Base-by-base conservation (phyloP, 2,888 invertebrate species). In the Pheosia gnoma region DNA sequence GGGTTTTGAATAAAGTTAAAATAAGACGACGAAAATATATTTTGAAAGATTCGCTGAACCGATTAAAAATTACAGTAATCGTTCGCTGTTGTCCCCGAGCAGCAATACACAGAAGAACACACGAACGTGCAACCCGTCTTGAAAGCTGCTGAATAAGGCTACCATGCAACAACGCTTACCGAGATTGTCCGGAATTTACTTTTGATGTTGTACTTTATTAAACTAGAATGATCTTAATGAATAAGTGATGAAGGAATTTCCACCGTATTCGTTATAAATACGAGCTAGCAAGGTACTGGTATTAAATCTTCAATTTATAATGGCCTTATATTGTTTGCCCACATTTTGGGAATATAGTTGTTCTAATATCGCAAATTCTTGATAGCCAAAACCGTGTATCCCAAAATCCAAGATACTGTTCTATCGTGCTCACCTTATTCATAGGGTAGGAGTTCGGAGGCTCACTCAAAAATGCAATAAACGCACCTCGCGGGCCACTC, bases 401-500 rank as follows among this genome's bases (percentile, higher is more conserved):
- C 11, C 9, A 9, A n/a, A n/a, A n/a, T n/a, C 47, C 47, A 11
- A 47, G 47, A n/a, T 5, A 47, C 47, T 47, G n/a, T 47, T 5
- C 11, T n/a, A 47, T 3, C 11, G 11, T 47, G 47, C 11, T n/a
- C n/a, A 47, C 47, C n/a, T n/a, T 47, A 47, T 9, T 47, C 47
- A 5, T n/a, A n/a, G 47, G 5, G 43, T 45, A 10, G 10, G 4
- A 47, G 11, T 47, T 47, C 47, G 0, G 56, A 66, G 71, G 61
- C 61, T 74, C 74, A 72, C 82, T 85, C 84, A 82, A 83, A 86
- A 85, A 86, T 86, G 86, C 86, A 86, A 86, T 86, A 86, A 86
- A 86, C 80, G 80, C 80, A 80, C 78, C 78, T 75, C 65, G 66
- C 61, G 77, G 78, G 62, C 69, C 74, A 63, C 72, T 75, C 67